Percentiles rank a stretch among this genome's conserved stretches.
These are phyloP conservation scores for Myzus persicae DNA, from an alignment of 1,140 invertebrate species.

Conservation along the genomic window DNA sequence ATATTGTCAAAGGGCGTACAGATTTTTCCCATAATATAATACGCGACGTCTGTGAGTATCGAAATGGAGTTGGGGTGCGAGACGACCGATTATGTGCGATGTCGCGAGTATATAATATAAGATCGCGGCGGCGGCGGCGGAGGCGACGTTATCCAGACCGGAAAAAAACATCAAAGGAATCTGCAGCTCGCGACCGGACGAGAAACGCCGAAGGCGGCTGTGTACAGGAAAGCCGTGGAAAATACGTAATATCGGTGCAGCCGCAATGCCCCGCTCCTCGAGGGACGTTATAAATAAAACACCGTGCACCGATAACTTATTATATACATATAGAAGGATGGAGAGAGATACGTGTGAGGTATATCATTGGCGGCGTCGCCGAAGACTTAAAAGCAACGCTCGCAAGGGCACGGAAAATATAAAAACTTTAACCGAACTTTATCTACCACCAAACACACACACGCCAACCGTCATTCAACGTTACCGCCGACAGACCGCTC, in stretches of 20 bases:
- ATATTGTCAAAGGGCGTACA: not conserved
- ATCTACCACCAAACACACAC: slow-evolving; percentile 10
- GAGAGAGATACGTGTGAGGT: not conserved
- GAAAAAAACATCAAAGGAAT: slow-evolving; percentile 51
- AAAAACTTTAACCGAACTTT: slow-evolving; percentile 54
- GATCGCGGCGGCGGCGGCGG: not conserved
- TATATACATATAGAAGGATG: no score
- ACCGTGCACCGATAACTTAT: slow-evolving; percentile 17
- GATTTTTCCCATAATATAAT: slow-evolving; percentile 33
- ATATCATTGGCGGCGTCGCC: slow-evolving; percentile 40
- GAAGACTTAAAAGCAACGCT: slow-evolving; percentile 3
- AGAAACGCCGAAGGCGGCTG: not conserved
- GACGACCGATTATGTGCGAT: not conserved
- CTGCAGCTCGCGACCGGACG: not conserved
- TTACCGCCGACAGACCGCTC: not conserved
- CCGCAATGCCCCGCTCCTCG: not conserved
- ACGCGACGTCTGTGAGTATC: no score
- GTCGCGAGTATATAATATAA: not conserved
- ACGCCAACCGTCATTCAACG: not conserved
- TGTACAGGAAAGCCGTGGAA: not conserved
- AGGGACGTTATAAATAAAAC: slow-evolving; percentile 52
- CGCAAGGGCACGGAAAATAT: not conserved
- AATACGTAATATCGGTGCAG: not conserved
- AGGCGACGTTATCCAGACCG: slow-evolving; percentile 15
- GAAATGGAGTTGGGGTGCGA: not conserved